phyloP scores from a whole-genome alignment of 2,888 invertebrate genomes.

The Polydrusus pterygomalis region DNA sequence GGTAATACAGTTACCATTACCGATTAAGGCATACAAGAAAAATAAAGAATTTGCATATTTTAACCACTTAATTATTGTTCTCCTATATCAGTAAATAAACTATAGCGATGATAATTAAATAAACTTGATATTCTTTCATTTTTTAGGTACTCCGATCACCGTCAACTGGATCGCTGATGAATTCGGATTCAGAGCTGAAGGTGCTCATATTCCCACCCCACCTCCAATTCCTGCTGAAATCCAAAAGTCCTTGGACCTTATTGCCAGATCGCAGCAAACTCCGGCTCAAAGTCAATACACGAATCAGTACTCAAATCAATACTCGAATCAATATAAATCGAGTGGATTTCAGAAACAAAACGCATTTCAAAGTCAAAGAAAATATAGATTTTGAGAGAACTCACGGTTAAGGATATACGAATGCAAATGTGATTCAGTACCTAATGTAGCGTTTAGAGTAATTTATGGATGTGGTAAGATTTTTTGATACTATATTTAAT shows the following conservation, averaged over 20 bases:
- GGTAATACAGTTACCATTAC: too few relatives aligned
- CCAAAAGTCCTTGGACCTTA: constrained; percentile 74
- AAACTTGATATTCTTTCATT: background rate
- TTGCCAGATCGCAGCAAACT: constrained; percentile 61
- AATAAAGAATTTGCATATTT: too few relatives aligned
- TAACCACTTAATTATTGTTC: too few relatives aligned
- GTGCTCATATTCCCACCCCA: constrained; percentile 85
- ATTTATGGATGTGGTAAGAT: background rate
- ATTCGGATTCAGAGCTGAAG: constrained; percentile 85
- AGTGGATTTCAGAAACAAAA: background rate
- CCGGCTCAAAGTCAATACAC: constrained; percentile 59
- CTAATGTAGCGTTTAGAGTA: background rate
- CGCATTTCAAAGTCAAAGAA: constrained; percentile 6
- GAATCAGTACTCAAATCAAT: constrained; percentile 1
- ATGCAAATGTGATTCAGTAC: constrained; percentile 17
- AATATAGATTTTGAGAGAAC: background rate
- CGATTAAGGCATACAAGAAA: too few relatives aligned
- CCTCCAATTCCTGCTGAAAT: constrained; percentile 84
- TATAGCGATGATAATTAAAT: too few relatives aligned
- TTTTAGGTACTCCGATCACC: constrained; percentile 71
- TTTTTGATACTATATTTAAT: background rate
- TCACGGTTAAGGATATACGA: background rate
- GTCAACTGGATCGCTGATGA: constrained; percentile 84
- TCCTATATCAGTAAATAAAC: too few relatives aligned
- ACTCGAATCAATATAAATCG: constrained; percentile 1